Evolutionary conservation across 2,797 vertebrate genomes (phyloP).

Genomic region (Champsocephalus esox): DNA sequence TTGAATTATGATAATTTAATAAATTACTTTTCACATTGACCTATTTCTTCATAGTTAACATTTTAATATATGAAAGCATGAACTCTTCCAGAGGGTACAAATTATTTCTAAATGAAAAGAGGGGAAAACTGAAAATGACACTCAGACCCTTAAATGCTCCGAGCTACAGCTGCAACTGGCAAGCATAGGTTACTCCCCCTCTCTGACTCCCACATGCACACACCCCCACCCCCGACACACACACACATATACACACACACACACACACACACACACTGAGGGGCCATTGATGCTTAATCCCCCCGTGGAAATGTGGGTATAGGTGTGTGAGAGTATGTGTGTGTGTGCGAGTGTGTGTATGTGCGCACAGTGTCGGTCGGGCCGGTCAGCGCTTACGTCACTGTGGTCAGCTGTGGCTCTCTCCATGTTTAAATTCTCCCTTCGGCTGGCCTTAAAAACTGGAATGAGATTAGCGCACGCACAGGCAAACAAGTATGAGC

Average conservation of each 20-base stretch:
- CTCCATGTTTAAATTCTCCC: constrained; percentile 64
- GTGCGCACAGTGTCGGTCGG: constrained; percentile 24
- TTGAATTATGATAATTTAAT: constrained; percentile 29
- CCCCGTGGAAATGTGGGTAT: constrained; percentile 56
- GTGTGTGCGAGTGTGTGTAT: constrained; percentile 7
- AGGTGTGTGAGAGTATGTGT: constrained; percentile 46
- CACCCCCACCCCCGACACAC: constrained; percentile 2
- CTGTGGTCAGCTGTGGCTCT: constrained; percentile 76
- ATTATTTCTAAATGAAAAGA: constrained; percentile 26
- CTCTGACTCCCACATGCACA: constrained; percentile 15
- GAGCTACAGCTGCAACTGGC: constrained; percentile 64
- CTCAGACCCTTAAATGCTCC: constrained; percentile 20
- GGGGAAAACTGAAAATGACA: constrained; percentile 31
- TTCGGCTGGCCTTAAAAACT: constrained; percentile 56
- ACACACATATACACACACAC: no score
- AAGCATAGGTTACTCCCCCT: constrained; percentile 46
- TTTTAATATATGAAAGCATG: constrained; percentile 37
- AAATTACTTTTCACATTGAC: constrained; percentile 33
- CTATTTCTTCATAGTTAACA: constrained; percentile 26
- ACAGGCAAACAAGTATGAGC: constrained; percentile 59
- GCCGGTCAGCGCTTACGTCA: constrained; percentile 65
- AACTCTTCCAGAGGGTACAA: constrained; percentile 9
- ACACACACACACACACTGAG: constrained; percentile 48
- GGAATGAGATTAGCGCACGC: constrained; percentile 63
- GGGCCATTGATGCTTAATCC: constrained; percentile 71